phyloP scores from a whole-genome alignment of 2,797 vertebrate genomes.

The Cyclopterus lumpus region DNA sequence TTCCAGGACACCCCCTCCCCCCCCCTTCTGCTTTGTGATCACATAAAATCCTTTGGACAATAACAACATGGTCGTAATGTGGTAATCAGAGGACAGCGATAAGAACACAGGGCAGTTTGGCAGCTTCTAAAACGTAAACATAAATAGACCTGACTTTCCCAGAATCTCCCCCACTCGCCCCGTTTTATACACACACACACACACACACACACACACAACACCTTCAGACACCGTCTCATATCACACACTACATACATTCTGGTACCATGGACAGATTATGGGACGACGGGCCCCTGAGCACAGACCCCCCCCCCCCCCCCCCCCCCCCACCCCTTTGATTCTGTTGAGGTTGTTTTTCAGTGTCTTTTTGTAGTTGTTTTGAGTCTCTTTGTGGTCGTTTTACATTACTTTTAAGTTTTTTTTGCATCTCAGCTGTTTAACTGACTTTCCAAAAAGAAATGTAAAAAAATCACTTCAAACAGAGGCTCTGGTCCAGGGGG shows the following conservation, averaged over 20 bases:
- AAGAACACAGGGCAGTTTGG: slow-evolving; percentile 82
- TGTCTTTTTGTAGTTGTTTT: neutral
- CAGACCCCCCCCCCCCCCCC: too few relatives aligned
- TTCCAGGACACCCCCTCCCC: neutral
- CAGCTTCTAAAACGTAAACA: slow-evolving; percentile 82
- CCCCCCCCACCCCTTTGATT: too few relatives aligned
- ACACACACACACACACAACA: slow-evolving; percentile 50
- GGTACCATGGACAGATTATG: slow-evolving; percentile 19
- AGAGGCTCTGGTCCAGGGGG: neutral
- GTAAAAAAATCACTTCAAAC: slow-evolving; percentile 4
- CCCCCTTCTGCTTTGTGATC: slow-evolving; percentile 26
- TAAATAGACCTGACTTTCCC: slow-evolving; percentile 60
- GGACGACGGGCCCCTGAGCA: neutral
- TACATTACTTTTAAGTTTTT: neutral
- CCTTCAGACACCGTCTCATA: slow-evolving; percentile 61
- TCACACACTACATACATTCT: slow-evolving; percentile 56
- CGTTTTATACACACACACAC: slow-evolving; percentile 36
- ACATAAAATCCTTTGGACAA: slow-evolving; percentile 38
- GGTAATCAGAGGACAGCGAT: slow-evolving; percentile 59
- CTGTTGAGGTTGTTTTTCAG: too few relatives aligned
- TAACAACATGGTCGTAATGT: slow-evolving; percentile 52
- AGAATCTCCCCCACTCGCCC: slow-evolving; percentile 30
- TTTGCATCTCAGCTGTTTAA: neutral
- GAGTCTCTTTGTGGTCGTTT: neutral
- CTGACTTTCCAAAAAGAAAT: neutral